phyloP scores from a whole-genome alignment of 2,888 invertebrate species.

The Platycheirus rosarum region DNA sequence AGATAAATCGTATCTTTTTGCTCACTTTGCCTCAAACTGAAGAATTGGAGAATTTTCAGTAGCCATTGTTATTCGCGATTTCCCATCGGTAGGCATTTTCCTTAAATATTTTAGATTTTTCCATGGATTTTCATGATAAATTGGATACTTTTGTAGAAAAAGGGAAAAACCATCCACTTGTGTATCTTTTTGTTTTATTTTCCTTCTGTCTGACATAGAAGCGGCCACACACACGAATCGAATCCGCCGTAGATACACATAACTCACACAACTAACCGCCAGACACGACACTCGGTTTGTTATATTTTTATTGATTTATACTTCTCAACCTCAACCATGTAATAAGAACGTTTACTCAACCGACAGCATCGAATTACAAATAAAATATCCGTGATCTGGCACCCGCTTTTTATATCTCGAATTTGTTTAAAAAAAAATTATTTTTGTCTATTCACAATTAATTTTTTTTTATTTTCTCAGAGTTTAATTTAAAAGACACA shows the following conservation, averaged over 20 bases:
- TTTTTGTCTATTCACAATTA: background rate
- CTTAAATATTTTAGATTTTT: background rate
- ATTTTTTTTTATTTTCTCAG: slow-evolving; percentile 52
- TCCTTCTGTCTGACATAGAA: slow-evolving; percentile 63
- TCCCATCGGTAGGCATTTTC: slow-evolving; percentile 24
- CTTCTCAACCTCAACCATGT: slow-evolving; percentile 39
- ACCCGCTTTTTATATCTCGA: slow-evolving; percentile 57
- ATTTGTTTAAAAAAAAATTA: slow-evolving; percentile 2
- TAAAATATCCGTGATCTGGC: slow-evolving; percentile 49
- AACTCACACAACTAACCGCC: slow-evolving; percentile 22
- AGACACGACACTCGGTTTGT: slow-evolving; percentile 59
- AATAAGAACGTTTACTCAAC: slow-evolving; percentile 59
- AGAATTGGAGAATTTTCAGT: slow-evolving; percentile 30
- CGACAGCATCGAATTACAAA: slow-evolving; percentile 67
- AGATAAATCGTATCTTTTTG: slow-evolving; percentile 29
- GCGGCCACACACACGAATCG: slow-evolving; percentile 8
- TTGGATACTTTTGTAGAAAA: slow-evolving; percentile 29
- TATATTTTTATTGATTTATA: slow-evolving; percentile 73
- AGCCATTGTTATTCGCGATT: slow-evolving; percentile 56
- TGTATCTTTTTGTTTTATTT: slow-evolving; percentile 60
- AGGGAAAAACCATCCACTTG: slow-evolving; percentile 9
- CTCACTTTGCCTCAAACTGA: slow-evolving; percentile 38
- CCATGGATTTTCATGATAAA: slow-evolving; percentile 36
- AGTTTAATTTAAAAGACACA: slow-evolving; percentile 21
- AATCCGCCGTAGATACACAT: slow-evolving; percentile 16